Evolutionary conservation across 2,888 invertebrate species (phyloP).

Genomic region (Pollenia amentaria): DNA sequence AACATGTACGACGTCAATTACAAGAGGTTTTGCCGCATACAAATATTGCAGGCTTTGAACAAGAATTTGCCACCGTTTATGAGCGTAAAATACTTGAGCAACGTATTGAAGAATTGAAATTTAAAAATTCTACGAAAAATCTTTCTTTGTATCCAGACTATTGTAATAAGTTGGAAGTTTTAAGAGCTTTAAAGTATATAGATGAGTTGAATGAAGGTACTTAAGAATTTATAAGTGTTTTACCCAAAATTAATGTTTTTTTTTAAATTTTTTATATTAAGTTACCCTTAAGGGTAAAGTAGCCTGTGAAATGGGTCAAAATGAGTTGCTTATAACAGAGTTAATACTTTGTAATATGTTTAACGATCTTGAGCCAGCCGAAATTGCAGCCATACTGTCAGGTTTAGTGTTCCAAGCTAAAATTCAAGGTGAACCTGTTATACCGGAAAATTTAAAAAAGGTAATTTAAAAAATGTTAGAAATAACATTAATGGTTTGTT

Average conservation of each 20-base stretch:
- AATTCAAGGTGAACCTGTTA: slow-evolving; percentile 85
- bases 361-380: slow-evolving; percentile 93
- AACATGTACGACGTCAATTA: slow-evolving; percentile 85
- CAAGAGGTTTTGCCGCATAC: slow-evolving; percentile 87
- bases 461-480: slow-evolving; percentile 51
- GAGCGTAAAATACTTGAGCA: slow-evolving; percentile 90
- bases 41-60: slow-evolving; percentile 91
- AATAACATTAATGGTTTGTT: no score
- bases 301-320: slow-evolving; percentile 94
- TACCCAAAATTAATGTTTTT: neutral
- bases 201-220: slow-evolving; percentile 89
- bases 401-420: slow-evolving; percentile 96
- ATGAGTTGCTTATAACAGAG: slow-evolving; percentile 97
- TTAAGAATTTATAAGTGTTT: neutral
- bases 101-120: slow-evolving; percentile 89
- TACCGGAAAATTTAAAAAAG: slow-evolving; percentile 84
- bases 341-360: slow-evolving; percentile 95
- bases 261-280: slow-evolving; percentile 79
- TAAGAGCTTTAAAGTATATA: slow-evolving; percentile 90
- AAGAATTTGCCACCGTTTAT: slow-evolving; percentile 91
- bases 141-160: slow-evolving; percentile 96
- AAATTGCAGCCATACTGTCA: slow-evolving; percentile 97
- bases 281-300: slow-evolving; percentile 93
- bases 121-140: slow-evolving; percentile 92
- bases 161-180: slow-evolving; percentile 90